Percentiles rank a stretch among this genome's conserved stretches.
These are phyloP conservation scores for Conus ventricosus DNA, from an alignment of 1,140 invertebrate species.

Conservation along the genomic window DNA sequence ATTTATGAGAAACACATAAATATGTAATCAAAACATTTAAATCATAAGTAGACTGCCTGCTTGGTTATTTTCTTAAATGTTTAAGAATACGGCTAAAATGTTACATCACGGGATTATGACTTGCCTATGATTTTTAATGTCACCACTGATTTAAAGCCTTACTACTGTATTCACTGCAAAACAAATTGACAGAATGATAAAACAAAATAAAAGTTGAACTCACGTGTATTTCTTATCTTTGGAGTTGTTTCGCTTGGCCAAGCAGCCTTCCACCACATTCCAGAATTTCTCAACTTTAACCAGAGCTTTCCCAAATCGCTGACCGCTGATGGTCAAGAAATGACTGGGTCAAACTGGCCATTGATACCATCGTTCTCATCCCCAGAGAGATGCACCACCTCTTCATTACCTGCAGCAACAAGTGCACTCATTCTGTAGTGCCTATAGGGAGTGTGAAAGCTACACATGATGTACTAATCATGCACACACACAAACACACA, in stretches of 20 bases:
- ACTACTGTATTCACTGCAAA: no score
- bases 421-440: no score
- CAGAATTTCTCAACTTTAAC: constrained; percentile 46
- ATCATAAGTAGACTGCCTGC: no score
- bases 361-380: constrained; percentile 49
- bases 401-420: constrained; percentile 37
- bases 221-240: constrained; percentile 30
- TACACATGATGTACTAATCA: background rate
- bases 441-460: no score
- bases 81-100: no score
- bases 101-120: no score
- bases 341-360: constrained; percentile 1
- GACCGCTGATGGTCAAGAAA: constrained; percentile 44
- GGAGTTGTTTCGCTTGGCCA: constrained; percentile 39
- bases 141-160: no score
- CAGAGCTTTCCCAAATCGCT: constrained; percentile 43
- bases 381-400: constrained; percentile 62
- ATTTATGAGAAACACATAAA: no score
- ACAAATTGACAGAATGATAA: no score
- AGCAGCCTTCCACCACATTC: constrained; percentile 39
- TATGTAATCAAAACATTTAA: no score
- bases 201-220: background rate
- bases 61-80: no score
- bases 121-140: no score
- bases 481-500: background rate